Evolutionary conservation across 2,888 invertebrate species (phyloP), one percentile per base, ranked within the genome.

Genomic region (Heliconius charithonia): DNA sequence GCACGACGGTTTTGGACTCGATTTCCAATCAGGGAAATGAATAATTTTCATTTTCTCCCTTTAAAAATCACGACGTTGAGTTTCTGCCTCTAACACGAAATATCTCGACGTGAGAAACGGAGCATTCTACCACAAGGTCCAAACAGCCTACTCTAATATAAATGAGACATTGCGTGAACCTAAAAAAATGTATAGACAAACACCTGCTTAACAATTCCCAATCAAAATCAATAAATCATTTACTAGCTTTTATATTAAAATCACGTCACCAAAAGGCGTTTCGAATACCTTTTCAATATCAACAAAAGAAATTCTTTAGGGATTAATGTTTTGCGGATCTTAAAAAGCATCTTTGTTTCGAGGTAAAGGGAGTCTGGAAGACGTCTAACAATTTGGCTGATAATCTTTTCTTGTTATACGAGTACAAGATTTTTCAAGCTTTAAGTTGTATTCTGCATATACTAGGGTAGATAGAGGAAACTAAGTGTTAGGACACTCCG

Each of bases 321-420:
- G 69, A 32, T 67, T 67, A 45, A 62, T 66, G 56, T 75, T 75
- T 66, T 27, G 27, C 27, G 51, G 51, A 51, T 76, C 62, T 45
- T 76, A 45, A 45, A 70, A 63, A 59, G 71, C 45, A 56, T 67
- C 76, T 76, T 62, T 70, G 70, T 76, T 76, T 70, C 45, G 41
- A 70, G 45, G 41, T 45, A 76, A 63, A 70, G 29, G 70, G 45
- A 70, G 45, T 70, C 59, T 45, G 41, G 27, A 45, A 76, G 29
- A 70, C 45, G 29, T 41, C 62, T 70, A 76, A 63, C 70, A 70
- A 69, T 62, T 76, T 62, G 19, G 9, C 16, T 22, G 32, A 62
- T 29, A 70, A 45, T 45, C 27, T 29, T 27, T 25, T 25, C 16
- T 27, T 71, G 16, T 27, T 45, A 45, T 51, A 51, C 12, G 22